These are phyloP conservation scores for Platalea minor DNA, from an alignment of 2,797 vertebrate species.

Conservation along the genomic window DNA sequence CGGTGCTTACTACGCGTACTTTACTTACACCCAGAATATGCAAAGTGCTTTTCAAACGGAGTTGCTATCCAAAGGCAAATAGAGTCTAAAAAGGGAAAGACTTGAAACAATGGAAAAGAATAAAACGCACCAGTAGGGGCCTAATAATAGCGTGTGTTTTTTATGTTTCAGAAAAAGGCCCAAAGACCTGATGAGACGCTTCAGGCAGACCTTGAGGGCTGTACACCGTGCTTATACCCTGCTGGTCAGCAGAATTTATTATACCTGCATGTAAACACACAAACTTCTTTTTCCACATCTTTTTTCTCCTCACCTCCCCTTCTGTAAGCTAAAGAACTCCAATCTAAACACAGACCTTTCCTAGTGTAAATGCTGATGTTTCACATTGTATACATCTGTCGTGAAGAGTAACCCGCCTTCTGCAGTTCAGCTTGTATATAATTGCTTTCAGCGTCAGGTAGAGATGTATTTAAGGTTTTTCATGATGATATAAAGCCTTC, in stretches of 20 bases:
- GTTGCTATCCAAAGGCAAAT: not conserved
- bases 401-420: not conserved
- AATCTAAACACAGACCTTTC: not conserved
- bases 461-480: not conserved
- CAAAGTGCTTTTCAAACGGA: not conserved
- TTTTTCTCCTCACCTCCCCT: not conserved
- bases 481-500: not conserved
- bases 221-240: not conserved
- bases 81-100: not conserved
- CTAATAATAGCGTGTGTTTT: accelerated
- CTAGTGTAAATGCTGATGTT: not conserved
- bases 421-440: not conserved
- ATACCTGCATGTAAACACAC: not conserved
- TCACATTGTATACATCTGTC: not conserved
- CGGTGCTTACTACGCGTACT: not conserved
- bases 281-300: not conserved
- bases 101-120: not conserved
- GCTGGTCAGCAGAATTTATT: not conserved
- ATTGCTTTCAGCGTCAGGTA: not conserved
- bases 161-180: not conserved
- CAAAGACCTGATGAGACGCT: not conserved
- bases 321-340: not conserved
- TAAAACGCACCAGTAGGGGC: not conserved
- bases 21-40: not conserved
- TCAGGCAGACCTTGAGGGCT: accelerated